Conservation (phyloP, 1,140 invertebrate species). For the Leptinotarsa defecta region DNA sequence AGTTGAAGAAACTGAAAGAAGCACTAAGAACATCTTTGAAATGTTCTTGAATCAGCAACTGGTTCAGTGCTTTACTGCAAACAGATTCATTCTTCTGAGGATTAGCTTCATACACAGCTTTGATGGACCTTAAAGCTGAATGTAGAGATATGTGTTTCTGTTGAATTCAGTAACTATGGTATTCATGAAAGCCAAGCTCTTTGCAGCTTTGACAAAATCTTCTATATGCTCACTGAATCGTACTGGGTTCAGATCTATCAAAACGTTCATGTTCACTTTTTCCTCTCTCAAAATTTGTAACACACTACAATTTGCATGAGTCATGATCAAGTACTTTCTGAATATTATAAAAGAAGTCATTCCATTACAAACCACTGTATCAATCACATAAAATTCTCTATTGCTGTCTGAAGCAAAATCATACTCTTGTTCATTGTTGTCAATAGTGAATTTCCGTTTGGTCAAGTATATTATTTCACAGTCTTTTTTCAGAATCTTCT, state of each 20-base stretch:
- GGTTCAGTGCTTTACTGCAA: conserved; percentile 31
- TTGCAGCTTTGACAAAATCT: conserved; percentile 39
- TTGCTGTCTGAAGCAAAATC: conserved; percentile 29
- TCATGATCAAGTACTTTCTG: conserved; percentile 39
- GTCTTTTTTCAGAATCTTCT: not conserved
- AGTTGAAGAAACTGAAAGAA: conserved; percentile 35
- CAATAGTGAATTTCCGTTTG: not conserved
- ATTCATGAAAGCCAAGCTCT: conserved; percentile 25
- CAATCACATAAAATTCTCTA: conserved; percentile 36
- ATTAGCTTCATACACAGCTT: conserved; percentile 26
- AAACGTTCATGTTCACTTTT: conserved; percentile 42
- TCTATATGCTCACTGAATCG: conserved; percentile 37
- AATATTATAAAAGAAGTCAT: conserved; percentile 35
- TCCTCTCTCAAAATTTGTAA: conserved; percentile 35
- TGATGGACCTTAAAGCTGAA: conserved; percentile 36
- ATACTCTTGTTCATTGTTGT: not conserved
- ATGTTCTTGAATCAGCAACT: conserved; percentile 30
- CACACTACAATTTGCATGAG: conserved; percentile 30
- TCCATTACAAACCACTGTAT: conserved; percentile 28
- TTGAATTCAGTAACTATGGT: conserved; percentile 38
- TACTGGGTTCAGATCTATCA: conserved; percentile 41
- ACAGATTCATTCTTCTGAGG: conserved; percentile 1
- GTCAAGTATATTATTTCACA: conserved; percentile 13
- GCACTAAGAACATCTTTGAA: conserved; percentile 33
- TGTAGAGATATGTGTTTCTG: conserved; percentile 39